Percentiles rank a stretch among this genome's conserved stretches.
These are phyloP conservation scores for Chironomus tepperi DNA, from an alignment of 1,140 invertebrate genomes.

Conservation along the genomic window DNA sequence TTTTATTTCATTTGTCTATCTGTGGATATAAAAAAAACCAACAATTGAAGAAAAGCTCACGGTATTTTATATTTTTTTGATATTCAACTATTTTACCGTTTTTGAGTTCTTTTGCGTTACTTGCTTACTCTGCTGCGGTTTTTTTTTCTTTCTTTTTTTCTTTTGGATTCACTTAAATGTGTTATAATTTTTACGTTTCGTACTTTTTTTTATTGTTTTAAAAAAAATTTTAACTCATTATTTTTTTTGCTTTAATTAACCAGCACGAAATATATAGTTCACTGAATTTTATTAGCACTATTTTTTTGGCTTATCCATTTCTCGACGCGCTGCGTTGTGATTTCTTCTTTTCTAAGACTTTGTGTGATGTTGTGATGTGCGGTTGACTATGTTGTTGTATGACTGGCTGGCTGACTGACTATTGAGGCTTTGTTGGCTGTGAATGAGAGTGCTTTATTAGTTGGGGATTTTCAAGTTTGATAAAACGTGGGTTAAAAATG, in stretches of 20 bases:
- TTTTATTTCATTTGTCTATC: slow-evolving; percentile 14
- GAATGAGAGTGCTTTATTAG: too few relatives aligned
- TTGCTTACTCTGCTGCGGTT: neutral
- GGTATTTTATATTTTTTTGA: slow-evolving; percentile 15
- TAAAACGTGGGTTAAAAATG: too few relatives aligned
- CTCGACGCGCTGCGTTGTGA: neutral
- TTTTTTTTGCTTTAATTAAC: slow-evolving; percentile 20
- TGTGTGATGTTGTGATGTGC: neutral
- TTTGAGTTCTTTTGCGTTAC: slow-evolving; percentile 15
- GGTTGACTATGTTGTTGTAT: too few relatives aligned
- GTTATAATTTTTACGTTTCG: slow-evolving; percentile 23
- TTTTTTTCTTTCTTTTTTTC: slow-evolving; percentile 16
- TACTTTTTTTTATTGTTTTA: slow-evolving; percentile 21
- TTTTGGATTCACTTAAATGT: slow-evolving; percentile 18
- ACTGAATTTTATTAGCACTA: slow-evolving; percentile 24
- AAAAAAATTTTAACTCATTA: slow-evolving; percentile 16
- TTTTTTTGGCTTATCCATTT: slow-evolving; percentile 18
- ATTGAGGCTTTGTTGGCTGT: too few relatives aligned
- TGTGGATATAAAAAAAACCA: slow-evolving; percentile 2
- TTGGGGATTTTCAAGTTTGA: too few relatives aligned
- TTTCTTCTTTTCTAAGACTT: neutral
- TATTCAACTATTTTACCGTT: slow-evolving; percentile 8
- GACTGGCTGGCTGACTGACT: too few relatives aligned
- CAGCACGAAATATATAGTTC: slow-evolving; percentile 22
- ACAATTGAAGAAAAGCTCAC: slow-evolving; percentile 12